Evolutionary conservation across 2,797 vertebrate genomes (phyloP).

Genomic region (Tapirus indicus): DNA sequence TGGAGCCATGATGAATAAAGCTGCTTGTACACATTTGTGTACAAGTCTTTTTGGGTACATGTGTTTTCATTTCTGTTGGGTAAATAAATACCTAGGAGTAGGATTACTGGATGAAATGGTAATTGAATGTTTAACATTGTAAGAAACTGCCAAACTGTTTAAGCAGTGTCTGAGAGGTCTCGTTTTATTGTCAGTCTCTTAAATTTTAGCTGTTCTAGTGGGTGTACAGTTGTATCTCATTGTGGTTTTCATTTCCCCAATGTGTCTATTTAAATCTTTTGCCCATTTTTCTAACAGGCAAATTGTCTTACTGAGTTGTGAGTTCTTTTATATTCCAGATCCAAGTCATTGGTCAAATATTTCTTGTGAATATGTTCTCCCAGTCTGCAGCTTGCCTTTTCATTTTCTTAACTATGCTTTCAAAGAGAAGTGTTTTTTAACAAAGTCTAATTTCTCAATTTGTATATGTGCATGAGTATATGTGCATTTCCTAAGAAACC

Average conservation of each 20-base stretch:
- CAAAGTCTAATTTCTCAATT: neutral
- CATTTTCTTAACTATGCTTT: neutral
- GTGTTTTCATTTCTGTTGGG: neutral
- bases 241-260: neutral
- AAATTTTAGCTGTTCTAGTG: neutral
- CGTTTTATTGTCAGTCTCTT: neutral
- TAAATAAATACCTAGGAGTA: neutral
- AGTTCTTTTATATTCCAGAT: neutral
- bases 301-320: neutral
- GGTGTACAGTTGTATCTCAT: neutral
- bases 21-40: neutral
- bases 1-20: neutral
- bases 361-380: neutral
- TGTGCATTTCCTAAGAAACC: neutral
- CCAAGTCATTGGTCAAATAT: neutral
- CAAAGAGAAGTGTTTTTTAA: neutral
- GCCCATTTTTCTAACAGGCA: neutral
- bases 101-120: neutral
- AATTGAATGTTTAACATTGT: neutral
- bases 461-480: neutral
- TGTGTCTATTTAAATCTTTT: neutral
- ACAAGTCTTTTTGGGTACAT: neutral
- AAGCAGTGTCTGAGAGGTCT: neutral
- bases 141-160: neutral
- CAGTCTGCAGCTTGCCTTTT: neutral